Evolutionary conservation across 2,113 vertebrate species (phyloP).

Genomic region (Clarias magur): DNA sequence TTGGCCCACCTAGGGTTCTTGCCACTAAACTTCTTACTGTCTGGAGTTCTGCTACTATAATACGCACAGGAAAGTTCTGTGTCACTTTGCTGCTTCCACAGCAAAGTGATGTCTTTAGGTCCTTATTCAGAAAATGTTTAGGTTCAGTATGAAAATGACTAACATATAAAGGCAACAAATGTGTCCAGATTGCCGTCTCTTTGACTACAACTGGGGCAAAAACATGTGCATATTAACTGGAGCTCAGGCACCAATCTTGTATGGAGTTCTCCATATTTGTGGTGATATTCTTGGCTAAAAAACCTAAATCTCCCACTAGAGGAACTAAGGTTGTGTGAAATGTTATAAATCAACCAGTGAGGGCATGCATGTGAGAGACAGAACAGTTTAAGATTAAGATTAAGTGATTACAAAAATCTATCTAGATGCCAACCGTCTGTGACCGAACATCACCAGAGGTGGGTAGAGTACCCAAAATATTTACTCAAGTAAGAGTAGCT

Average conservation of each 20-base stretch:
- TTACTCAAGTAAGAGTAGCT: too few species aligned
- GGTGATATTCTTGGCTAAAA: constrained; percentile 56
- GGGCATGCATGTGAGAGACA: constrained; percentile 20
- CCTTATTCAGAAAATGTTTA: constrained; percentile 8
- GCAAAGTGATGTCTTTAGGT: neutral
- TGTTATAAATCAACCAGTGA: constrained; percentile 45
- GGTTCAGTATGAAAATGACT: neutral
- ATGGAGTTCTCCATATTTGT: constrained; percentile 23
- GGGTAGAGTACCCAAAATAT: too few species aligned
- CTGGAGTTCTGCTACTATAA: neutral
- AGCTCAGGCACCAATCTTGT: constrained; percentile 18
- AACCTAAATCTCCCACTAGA: constrained; percentile 38
- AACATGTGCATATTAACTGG: neutral
- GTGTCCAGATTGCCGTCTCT: constrained; percentile 53
- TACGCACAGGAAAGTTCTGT: neutral
- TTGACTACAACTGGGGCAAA: neutral
- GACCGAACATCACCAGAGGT: neutral
- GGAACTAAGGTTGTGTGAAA: constrained; percentile 50
- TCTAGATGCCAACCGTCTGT: constrained; percentile 44
- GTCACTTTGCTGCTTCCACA: neutral
- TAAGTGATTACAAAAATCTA: constrained; percentile 42
- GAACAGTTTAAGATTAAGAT: constrained; percentile 29
- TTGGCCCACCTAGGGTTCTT: neutral
- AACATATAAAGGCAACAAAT: constrained; percentile 48
- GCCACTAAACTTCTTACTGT: neutral